Percentiles rank a stretch among this genome's conserved stretches.
Conservation (phyloP, 1,140 invertebrate species). For the Ceratina japonica region DNA sequence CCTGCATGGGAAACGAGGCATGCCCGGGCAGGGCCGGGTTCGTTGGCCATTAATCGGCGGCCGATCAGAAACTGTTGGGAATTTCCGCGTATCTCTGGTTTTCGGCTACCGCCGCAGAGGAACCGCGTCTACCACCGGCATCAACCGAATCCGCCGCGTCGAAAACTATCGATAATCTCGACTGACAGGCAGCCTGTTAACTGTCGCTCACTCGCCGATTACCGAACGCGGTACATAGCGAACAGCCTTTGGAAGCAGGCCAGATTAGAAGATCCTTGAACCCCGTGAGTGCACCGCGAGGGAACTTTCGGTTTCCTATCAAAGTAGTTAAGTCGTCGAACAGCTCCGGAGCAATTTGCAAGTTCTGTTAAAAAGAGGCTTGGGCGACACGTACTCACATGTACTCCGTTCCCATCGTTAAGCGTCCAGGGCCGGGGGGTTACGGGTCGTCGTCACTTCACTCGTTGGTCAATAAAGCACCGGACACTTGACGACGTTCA, state of each 20-base stretch:
- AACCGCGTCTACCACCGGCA: slow-evolving; percentile 25
- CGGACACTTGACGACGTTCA: slow-evolving; percentile 40
- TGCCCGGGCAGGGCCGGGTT: background rate
- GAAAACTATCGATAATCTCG: slow-evolving; percentile 27
- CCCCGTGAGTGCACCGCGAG: background rate
- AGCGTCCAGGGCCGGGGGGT: background rate
- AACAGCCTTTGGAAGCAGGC: background rate
- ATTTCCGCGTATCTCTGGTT: slow-evolving; percentile 35
- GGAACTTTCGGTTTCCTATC: background rate
- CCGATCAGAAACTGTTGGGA: slow-evolving; percentile 28
- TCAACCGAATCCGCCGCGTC: background rate
- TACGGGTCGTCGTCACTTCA: slow-evolving; percentile 9
- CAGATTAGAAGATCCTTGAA: background rate
- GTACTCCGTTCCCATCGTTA: background rate
- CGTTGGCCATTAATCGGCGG: slow-evolving; percentile 49
- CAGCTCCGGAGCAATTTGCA: background rate
- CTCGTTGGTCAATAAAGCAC: slow-evolving; percentile 2
- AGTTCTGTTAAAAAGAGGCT: too few species aligned
- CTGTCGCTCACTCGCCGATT: background rate
- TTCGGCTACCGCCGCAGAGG: slow-evolving; percentile 11
- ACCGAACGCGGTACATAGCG: background rate
- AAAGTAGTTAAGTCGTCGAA: background rate
- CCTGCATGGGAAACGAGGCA: background rate
- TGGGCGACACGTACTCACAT: slow-evolving; percentile 11
- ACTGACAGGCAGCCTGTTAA: background rate